Evolutionary conservation across 2,797 vertebrate genomes (phyloP).

Genomic region (Fistularia commersonii): DNA sequence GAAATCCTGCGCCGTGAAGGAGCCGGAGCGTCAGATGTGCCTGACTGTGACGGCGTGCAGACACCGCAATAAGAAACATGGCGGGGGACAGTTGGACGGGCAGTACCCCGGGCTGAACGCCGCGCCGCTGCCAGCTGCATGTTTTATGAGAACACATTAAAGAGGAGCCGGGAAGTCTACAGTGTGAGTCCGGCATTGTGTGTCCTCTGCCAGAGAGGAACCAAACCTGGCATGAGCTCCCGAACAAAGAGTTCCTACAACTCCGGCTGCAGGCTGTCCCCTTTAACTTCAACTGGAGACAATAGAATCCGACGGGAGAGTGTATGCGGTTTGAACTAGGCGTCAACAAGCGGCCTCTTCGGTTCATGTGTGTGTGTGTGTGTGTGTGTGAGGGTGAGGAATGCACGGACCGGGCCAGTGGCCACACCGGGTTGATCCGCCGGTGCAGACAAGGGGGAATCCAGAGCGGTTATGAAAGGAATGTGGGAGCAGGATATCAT

Average conservation of each 20-base stretch:
- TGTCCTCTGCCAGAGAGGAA: constrained; percentile 55
- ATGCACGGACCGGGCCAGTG: constrained; percentile 58
- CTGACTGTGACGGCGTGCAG: constrained; percentile 47
- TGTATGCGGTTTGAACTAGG: constrained; percentile 43
- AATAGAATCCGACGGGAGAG: constrained; percentile 44
- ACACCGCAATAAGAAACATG: constrained; percentile 25
- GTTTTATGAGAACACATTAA: constrained; percentile 76
- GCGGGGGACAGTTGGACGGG: constrained; percentile 43
- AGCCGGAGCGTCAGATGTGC: constrained; percentile 46
- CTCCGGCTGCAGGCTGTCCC: constrained; percentile 42
- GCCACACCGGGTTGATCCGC: constrained; percentile 47
- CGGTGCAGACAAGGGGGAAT: constrained; percentile 62
- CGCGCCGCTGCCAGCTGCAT: constrained; percentile 64
- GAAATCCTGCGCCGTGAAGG: constrained; percentile 24
- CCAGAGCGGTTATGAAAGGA: constrained; percentile 67
- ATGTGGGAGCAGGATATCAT: constrained; percentile 75
- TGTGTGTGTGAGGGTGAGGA: constrained; percentile 48
- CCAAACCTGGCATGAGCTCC: constrained; percentile 52
- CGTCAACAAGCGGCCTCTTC: constrained; percentile 39
- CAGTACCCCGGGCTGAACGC: constrained; percentile 36
- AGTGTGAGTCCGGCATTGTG: constrained; percentile 55
- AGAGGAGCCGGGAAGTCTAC: constrained; percentile 73
- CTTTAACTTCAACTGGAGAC: constrained; percentile 45
- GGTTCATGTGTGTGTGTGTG: constrained; percentile 24
- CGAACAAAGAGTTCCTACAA: constrained; percentile 58